Percentiles rank a stretch among this genome's conserved stretches.
Evolutionary conservation across 2,113 vertebrate genomes (phyloP).

Genomic region (Silurus meridionalis): DNA sequence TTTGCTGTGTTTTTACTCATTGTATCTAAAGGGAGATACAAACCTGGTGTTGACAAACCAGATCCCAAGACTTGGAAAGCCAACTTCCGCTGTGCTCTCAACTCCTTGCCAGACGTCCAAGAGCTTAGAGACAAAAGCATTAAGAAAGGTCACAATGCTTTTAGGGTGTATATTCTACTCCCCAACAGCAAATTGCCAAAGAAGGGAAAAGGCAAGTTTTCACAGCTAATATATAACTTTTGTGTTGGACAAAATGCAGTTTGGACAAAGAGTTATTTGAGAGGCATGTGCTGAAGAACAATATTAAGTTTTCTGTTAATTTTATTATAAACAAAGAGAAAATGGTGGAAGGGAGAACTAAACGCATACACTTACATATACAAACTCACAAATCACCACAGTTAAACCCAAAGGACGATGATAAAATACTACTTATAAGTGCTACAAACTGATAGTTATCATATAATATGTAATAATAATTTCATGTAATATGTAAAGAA

Average conservation of each 20-base stretch:
- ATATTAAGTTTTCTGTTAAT: not conserved
- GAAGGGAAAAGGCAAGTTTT: slow-evolving; percentile 65
- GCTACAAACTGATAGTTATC: not conserved
- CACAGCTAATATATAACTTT: not conserved
- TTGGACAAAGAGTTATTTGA: not conserved
- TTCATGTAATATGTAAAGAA: too few relatives aligned
- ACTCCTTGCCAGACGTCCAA: slow-evolving; percentile 74
- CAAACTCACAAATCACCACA: not conserved
- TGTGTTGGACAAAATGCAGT: not conserved
- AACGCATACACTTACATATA: not conserved
- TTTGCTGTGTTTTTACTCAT: not conserved
- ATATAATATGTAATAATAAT: not conserved
- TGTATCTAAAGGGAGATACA: slow-evolving; percentile 65
- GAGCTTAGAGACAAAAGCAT: slow-evolving; percentile 75
- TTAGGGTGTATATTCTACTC: slow-evolving; percentile 74
- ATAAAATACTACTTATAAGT: not conserved
- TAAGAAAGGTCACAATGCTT: slow-evolving; percentile 76
- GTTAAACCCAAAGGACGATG: not conserved
- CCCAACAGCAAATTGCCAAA: slow-evolving; percentile 62
- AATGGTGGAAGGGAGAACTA: not conserved
- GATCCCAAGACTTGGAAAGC: slow-evolving; percentile 82
- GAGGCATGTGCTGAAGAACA: not conserved
- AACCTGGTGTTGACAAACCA: slow-evolving; percentile 72
- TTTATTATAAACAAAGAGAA: not conserved
- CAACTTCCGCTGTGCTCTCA: slow-evolving; percentile 78